These are phyloP conservation scores for Zaprionus camerounensis DNA, from an alignment of 1,140 invertebrate species.

Conservation along the genomic window DNA sequence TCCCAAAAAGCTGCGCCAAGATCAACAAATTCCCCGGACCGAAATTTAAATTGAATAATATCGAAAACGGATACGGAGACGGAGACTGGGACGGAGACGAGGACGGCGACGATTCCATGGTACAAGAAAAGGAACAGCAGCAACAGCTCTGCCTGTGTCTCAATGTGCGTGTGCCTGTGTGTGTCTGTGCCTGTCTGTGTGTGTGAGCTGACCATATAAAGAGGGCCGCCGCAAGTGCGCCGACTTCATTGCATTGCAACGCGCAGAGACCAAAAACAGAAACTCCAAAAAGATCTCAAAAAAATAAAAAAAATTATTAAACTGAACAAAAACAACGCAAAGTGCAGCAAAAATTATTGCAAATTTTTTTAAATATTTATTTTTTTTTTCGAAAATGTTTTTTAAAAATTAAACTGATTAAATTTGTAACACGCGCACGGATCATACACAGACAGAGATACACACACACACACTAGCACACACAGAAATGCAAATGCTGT, in stretches of 20 bases:
- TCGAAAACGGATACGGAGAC: conserved; percentile 4
- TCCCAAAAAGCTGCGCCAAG: conserved; percentile 67
- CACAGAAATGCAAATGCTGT: conserved; percentile 23
- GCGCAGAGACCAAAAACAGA: conserved; percentile 31
- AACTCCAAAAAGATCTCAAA: conserved; percentile 27
- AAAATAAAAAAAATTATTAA: conserved; percentile 3
- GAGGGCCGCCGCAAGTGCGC: conserved; percentile 47
- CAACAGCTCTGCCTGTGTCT: background rate
- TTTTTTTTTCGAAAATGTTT: conserved; percentile 19
- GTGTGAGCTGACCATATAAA: conserved; percentile 41
- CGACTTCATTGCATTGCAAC: conserved; percentile 51
- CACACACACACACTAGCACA: conserved; percentile 23
- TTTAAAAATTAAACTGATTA: conserved; percentile 1
- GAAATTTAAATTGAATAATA: conserved; percentile 11
- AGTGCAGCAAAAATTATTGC: conserved; percentile 8
- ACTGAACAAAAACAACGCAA: background rate
- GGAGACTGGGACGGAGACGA: conserved; percentile 7
- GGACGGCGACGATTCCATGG: conserved; percentile 14
- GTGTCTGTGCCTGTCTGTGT: conserved; percentile 10
- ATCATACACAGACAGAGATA: conserved; percentile 14
- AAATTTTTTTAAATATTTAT: conserved; percentile 1
- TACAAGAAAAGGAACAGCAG: conserved; percentile 18
- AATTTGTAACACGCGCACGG: conserved; percentile 37
- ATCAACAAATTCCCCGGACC: conserved; percentile 13
- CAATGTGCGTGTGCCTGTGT: background rate